Evolutionary conservation across 1,140 invertebrate genomes (phyloP).

Genomic region (Olivierus martensii): DNA sequence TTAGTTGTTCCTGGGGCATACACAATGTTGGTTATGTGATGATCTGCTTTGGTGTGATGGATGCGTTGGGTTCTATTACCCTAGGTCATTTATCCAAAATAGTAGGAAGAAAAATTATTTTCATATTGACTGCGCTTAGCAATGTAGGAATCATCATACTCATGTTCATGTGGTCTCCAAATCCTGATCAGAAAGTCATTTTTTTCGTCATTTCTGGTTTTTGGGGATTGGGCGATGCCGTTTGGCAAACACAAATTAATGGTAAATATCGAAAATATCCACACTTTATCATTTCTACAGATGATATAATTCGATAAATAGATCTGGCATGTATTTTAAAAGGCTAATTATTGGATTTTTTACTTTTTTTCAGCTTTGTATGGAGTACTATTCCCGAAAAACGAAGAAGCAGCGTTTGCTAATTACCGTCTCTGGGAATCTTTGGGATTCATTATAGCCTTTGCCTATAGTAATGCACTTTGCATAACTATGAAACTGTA

Average conservation of each 20-base stretch:
- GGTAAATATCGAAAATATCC: slow-evolving; percentile 39
- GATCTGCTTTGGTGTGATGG: slow-evolving; percentile 86
- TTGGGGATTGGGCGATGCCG: slow-evolving; percentile 93
- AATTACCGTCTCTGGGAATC: slow-evolving; percentile 92
- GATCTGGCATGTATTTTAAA: too few species aligned
- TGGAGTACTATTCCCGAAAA: slow-evolving; percentile 75
- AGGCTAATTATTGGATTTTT: too few species aligned
- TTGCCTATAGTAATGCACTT: slow-evolving; percentile 70
- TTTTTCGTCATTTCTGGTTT: slow-evolving; percentile 85
- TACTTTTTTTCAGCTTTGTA: slow-evolving; percentile 54
- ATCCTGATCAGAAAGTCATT: slow-evolving; percentile 55
- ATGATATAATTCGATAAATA: too few species aligned
- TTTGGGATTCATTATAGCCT: slow-evolving; percentile 80
- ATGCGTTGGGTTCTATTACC: slow-evolving; percentile 70
- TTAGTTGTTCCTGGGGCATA: slow-evolving; percentile 80
- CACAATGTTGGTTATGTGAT: slow-evolving; percentile 86
- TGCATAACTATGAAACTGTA: slow-evolving; percentile 83
- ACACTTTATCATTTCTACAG: too few species aligned
- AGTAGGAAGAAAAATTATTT: slow-evolving; percentile 73
- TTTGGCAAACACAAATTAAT: slow-evolving; percentile 97
- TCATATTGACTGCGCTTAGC: slow-evolving; percentile 57
- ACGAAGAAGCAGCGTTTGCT: slow-evolving; percentile 91
- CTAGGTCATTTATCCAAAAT: slow-evolving; percentile 87
- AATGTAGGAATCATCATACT: slow-evolving; percentile 59
- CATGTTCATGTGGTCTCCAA: slow-evolving; percentile 71